Evolutionary conservation across 1,140 invertebrate genomes (phyloP).

Genomic region (Planococcus citri): DNA sequence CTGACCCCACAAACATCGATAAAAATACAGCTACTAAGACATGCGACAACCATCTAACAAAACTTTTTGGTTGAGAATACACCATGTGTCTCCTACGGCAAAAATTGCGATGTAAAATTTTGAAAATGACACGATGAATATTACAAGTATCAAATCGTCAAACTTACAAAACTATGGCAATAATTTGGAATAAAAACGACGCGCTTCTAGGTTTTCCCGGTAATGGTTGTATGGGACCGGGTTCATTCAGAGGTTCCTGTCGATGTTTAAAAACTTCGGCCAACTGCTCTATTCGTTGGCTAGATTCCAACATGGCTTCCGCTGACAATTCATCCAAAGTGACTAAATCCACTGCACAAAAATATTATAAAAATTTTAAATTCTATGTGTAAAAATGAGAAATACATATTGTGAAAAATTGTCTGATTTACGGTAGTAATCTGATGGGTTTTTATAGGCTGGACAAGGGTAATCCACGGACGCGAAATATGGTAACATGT

Average conservation of each 20-base stretch:
- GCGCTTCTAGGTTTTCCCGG: constrained; percentile 49
- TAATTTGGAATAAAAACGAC: constrained; percentile 48
- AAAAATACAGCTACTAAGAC: constrained; percentile 63
- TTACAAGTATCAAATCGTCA: not conserved
- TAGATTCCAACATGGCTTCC: constrained; percentile 87
- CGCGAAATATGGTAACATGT: constrained; percentile 86
- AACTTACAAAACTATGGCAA: constrained; percentile 56
- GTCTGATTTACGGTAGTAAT: constrained; percentile 75
- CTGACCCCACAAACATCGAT: constrained; percentile 68
- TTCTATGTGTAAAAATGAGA: not conserved
- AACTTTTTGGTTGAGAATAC: constrained; percentile 78
- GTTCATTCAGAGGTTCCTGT: constrained; percentile 52
- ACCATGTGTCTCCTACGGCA: constrained; percentile 47
- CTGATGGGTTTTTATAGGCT: constrained; percentile 88
- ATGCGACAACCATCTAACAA: constrained; percentile 61
- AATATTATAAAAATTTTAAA: constrained; percentile 15
- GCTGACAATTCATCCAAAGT: constrained; percentile 83
- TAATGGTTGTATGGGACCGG: constrained; percentile 58
- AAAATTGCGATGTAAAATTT: not conserved
- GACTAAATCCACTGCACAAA: constrained; percentile 68
- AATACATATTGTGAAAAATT: not conserved
- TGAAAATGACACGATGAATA: not conserved
- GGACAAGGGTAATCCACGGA: constrained; percentile 90
- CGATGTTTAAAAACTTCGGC: constrained; percentile 63
- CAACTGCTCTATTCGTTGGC: constrained; percentile 77